Evolutionary conservation across 2,888 invertebrate genomes (phyloP).

Genomic region (Electrophaes corylata): DNA sequence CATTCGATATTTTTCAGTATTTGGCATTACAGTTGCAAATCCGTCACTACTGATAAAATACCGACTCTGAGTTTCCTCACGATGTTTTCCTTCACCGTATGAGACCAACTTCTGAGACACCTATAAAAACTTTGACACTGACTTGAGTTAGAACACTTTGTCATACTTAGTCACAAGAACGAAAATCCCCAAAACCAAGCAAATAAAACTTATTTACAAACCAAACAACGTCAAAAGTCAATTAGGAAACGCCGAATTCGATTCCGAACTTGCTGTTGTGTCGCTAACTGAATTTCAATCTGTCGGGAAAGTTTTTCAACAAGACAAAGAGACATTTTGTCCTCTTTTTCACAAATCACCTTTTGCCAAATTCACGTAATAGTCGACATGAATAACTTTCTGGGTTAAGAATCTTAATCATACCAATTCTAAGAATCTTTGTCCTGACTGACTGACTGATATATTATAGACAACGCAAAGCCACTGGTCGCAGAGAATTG

Average conservation of each 20-base stretch:
- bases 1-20: too few species aligned
- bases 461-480: too few species aligned
- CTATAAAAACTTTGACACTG: not conserved
- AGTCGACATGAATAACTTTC: not conserved
- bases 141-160: constrained; percentile 11
- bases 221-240: constrained; percentile 54
- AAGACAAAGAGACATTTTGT: constrained; percentile 19
- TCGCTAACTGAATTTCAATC: constrained; percentile 52
- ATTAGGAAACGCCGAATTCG: constrained; percentile 51
- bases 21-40: too few species aligned
- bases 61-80: too few species aligned
- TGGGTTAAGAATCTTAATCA: not conserved
- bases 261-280: constrained; percentile 47
- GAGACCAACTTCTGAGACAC: not conserved
- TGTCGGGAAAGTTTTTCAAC: constrained; percentile 41
- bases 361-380: not conserved
- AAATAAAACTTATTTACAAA: constrained; percentile 45
- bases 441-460: too few species aligned
- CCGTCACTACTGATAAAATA: too few species aligned
- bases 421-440: too few species aligned
- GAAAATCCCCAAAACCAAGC: constrained; percentile 33
- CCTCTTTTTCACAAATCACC: constrained; percentile 13
- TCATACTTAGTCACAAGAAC: constrained; percentile 26
- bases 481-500: too few species aligned
- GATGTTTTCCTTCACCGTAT: too few species aligned